Percentiles rank a stretch among this genome's conserved stretches.
These are phyloP conservation scores for Uromys caudimaculatus DNA, from an alignment of 2,797 vertebrate genomes.

Conservation along the genomic window DNA sequence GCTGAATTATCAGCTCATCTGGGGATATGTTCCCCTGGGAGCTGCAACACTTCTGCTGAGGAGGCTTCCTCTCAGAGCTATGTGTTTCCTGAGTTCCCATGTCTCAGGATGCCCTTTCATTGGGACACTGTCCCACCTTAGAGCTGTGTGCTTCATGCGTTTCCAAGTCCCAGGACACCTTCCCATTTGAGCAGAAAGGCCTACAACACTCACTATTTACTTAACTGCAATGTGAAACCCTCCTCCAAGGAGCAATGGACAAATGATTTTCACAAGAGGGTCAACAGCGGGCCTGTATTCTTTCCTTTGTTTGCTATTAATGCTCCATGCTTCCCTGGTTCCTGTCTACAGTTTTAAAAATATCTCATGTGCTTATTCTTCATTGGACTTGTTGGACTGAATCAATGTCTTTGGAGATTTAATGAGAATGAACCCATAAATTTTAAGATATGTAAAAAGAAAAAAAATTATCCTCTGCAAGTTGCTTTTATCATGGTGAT, in stretches of 20 bases:
- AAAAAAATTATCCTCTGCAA: background rate
- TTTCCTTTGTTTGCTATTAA: background rate
- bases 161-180: background rate
- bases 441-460: background rate
- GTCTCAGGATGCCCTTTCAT: background rate
- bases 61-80: background rate
- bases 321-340: background rate
- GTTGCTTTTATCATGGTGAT: background rate
- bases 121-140: background rate
- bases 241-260: background rate
- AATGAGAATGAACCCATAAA: background rate
- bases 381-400: background rate
- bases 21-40: background rate
- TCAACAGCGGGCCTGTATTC: background rate
- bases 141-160: background rate
- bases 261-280: background rate
- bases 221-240: background rate
- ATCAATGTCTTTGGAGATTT: background rate
- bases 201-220: background rate
- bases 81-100: background rate
- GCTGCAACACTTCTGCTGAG: background rate
- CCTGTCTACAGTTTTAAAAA: background rate
- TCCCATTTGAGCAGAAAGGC: background rate
- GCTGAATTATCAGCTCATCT: background rate
- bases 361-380: background rate